These are phyloP conservation scores for Andrena camellia DNA, from an alignment of 2,888 invertebrate genomes.

Conservation along the genomic window DNA sequence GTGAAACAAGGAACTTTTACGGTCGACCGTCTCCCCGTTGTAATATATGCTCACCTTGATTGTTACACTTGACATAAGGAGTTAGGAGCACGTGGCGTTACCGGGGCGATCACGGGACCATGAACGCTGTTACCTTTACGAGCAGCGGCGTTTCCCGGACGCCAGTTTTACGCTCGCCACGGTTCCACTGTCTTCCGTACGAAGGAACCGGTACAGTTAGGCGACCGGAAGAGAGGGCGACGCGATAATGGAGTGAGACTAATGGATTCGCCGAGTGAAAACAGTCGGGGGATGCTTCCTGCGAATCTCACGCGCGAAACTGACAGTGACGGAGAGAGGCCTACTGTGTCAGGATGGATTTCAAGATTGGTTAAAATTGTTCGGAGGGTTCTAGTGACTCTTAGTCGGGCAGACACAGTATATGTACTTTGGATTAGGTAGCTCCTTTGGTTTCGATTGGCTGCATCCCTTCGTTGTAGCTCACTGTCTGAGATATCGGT, in stretches of 20 bases:
- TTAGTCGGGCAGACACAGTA: too few relatives aligned
- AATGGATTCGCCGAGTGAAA: slow-evolving; percentile 73
- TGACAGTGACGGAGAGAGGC: slow-evolving; percentile 72
- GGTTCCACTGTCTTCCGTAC: slow-evolving; percentile 50
- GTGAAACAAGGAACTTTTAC: slow-evolving; percentile 57
- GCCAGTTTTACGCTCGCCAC: slow-evolving; percentile 43
- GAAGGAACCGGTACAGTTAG: slow-evolving; percentile 74
- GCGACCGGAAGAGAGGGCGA: slow-evolving; percentile 68
- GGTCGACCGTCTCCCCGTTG: slow-evolving; percentile 23
- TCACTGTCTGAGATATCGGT: too few relatives aligned
- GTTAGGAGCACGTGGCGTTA: slow-evolving; percentile 53
- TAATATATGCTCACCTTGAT: slow-evolving; percentile 54
- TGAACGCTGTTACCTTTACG: slow-evolving; percentile 59
- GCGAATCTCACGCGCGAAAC: slow-evolving; percentile 66
- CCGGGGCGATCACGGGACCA: slow-evolving; percentile 49
- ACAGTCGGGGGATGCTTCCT: slow-evolving; percentile 50
- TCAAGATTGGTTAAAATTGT: too few relatives aligned
- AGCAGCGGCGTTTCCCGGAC: slow-evolving; percentile 71
- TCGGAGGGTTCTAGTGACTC: too few relatives aligned
- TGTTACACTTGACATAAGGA: slow-evolving; percentile 67
- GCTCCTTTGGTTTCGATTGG: too few relatives aligned
- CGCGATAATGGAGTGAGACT: slow-evolving; percentile 73
- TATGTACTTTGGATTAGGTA: too few relatives aligned
- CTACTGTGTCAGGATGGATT: background rate
- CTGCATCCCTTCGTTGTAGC: too few relatives aligned